A percentile compares a stretch with the other conserved stretches of the same genome.
phyloP scores from a whole-genome alignment of 2,888 invertebrate species.

The Andrena hattorfiana region DNA sequence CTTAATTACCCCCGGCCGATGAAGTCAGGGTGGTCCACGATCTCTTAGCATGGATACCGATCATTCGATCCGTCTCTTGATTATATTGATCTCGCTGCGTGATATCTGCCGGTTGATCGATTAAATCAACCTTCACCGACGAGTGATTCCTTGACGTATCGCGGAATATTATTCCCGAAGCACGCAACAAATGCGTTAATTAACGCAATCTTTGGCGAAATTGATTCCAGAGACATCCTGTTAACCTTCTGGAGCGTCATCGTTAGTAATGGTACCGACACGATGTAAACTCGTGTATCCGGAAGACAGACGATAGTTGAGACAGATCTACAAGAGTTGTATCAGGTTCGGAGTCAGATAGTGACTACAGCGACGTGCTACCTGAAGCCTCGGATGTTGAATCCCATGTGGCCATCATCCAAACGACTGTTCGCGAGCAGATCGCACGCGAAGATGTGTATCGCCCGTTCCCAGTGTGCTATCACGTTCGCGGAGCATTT shows the following conservation, averaged over 20 bases:
- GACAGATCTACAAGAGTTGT: too few species aligned
- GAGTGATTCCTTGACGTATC: slow-evolving; percentile 25
- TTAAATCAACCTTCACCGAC: slow-evolving; percentile 48
- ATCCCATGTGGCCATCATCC: neutral
- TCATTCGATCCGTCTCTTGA: slow-evolving; percentile 65
- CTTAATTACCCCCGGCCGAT: slow-evolving; percentile 80
- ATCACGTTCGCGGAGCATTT: slow-evolving; percentile 59
- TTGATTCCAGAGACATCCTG: too few species aligned
- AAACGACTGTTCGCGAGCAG: slow-evolving; percentile 23
- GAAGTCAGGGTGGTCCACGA: slow-evolving; percentile 79
- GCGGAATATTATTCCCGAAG: slow-evolving; percentile 16
- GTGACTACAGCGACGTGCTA: neutral
- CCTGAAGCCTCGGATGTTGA: neutral
- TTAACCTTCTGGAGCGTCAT: neutral
- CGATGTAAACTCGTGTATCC: too few species aligned
- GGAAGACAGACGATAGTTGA: too few species aligned
- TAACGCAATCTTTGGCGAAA: neutral
- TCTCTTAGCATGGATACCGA: slow-evolving; percentile 63
- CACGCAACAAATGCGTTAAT: neutral
- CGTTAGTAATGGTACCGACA: too few species aligned
- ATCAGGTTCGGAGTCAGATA: neutral
- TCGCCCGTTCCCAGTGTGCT: slow-evolving; percentile 44
- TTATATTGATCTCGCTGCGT: slow-evolving; percentile 64
- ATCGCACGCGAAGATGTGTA: slow-evolving; percentile 61
- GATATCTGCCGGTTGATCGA: slow-evolving; percentile 66